These are phyloP conservation scores for Ammodramus savannarum DNA, from an alignment of 2,113 vertebrate genomes.

Conservation along the genomic window DNA sequence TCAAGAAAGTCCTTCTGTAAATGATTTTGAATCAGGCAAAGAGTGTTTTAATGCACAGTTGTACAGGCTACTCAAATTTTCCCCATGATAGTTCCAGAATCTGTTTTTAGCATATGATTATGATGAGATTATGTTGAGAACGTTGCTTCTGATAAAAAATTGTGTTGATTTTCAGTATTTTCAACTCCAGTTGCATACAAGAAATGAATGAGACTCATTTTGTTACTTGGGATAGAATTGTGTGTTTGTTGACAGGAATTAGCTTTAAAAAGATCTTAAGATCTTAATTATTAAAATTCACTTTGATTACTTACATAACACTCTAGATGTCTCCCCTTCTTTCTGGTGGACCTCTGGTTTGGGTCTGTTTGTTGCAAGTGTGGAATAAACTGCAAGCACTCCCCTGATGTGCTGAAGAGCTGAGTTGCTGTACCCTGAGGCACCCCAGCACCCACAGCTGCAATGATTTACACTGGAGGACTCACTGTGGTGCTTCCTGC, in stretches of 20 bases:
- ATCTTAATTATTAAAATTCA: not conserved
- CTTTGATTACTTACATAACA: not conserved
- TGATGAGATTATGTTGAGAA: not conserved
- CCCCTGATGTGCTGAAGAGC: not conserved
- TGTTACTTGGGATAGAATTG: not conserved
- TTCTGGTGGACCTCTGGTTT: not conserved
- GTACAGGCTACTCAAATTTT: constrained; percentile 29
- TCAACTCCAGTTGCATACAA: not conserved
- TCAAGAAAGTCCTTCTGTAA: constrained; percentile 25
- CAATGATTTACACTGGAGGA: not conserved
- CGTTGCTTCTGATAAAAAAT: not conserved
- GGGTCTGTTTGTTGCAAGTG: not conserved
- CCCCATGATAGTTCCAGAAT: constrained; percentile 24
- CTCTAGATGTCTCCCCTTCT: not conserved
- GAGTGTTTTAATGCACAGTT: not conserved
- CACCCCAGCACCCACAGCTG: not conserved
- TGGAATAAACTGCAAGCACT: not conserved
- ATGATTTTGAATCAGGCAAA: not conserved
- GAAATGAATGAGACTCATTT: not conserved
- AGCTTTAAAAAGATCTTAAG: not conserved
- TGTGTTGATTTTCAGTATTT: not conserved
- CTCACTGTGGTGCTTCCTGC: not conserved
- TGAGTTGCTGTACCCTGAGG: not conserved
- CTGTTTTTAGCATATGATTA: constrained; percentile 20
- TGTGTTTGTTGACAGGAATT: not conserved